These are phyloP conservation scores for Nylanderia fulva DNA, from an alignment of 1,140 invertebrate species.

Conservation along the genomic window DNA sequence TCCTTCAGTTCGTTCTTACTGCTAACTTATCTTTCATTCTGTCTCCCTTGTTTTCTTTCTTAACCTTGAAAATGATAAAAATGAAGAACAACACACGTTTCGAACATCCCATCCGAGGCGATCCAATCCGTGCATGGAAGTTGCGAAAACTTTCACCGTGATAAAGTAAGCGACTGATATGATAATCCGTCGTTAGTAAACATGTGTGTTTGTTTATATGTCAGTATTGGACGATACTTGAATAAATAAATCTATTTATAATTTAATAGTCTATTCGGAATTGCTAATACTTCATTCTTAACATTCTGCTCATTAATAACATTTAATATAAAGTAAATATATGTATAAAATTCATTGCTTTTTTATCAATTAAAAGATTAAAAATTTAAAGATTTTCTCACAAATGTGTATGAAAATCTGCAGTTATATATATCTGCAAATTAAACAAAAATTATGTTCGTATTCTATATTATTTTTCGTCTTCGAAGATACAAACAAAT, in stretches of 20 bases:
- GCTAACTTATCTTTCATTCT: constrained; percentile 3
- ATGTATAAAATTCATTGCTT: too few relatives aligned
- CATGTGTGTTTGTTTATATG: constrained; percentile 1
- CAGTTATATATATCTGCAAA: too few relatives aligned
- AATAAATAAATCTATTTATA: background rate
- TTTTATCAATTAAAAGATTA: too few relatives aligned
- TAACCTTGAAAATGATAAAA: constrained; percentile 13
- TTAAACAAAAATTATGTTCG: too few relatives aligned
- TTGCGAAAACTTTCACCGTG: constrained; percentile 21
- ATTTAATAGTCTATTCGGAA: background rate
- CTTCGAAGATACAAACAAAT: too few relatives aligned
- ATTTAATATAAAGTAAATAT: too few relatives aligned
- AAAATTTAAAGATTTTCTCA: too few relatives aligned
- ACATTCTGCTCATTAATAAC: too few relatives aligned
- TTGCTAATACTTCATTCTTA: too few relatives aligned
- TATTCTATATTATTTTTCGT: too few relatives aligned
- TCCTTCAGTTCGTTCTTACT: constrained; percentile 31
- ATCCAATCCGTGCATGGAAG: background rate
- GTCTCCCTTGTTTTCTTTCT: background rate
- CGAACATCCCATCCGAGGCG: background rate
- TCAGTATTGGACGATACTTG: background rate
- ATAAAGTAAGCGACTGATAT: constrained; percentile 39
- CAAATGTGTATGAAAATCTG: too few relatives aligned
- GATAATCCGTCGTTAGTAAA: background rate
- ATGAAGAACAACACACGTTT: background rate